Conservation (phyloP, 2,888 invertebrate genomes). For the Operophtera brumata region DNA sequence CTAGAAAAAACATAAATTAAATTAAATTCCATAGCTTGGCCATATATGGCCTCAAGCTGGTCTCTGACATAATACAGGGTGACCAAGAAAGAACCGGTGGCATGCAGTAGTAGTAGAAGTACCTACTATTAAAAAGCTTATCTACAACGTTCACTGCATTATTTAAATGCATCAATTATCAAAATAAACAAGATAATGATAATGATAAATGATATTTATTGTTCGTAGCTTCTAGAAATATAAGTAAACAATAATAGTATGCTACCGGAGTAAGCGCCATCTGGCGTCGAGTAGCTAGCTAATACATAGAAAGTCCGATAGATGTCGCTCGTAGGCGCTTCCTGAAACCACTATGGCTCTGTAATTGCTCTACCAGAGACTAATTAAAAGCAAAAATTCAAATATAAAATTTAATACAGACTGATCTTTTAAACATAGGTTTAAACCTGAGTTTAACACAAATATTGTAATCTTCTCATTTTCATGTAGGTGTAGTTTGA, state of each 20-base stretch:
- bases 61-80: no score
- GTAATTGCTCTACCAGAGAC: not conserved
- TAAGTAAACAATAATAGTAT: not conserved
- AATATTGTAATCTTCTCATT: not conserved
- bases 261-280: slow-evolving; percentile 53
- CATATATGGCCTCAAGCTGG: no score
- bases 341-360: not conserved
- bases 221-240: slow-evolving; percentile 17
- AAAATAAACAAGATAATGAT: not conserved
- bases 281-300: slow-evolving; percentile 69
- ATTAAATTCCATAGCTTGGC: no score
- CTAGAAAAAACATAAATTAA: no score
- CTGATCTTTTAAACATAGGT: not conserved
- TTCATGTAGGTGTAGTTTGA: not conserved
- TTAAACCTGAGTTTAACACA: not conserved
- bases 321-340: slow-evolving; percentile 57
- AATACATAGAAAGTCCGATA: slow-evolving; percentile 37
- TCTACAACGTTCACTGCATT: no score
- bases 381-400: no score
- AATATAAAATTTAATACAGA: no score
- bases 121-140: no score
- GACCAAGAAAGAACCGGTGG: no score
- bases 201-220: no score
- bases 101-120: no score
- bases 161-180: not conserved